Evolutionary conservation across 2,888 invertebrate genomes (phyloP), one percentile per base, ranked within the genome.

Genomic region (Ethmia dodecea): DNA sequence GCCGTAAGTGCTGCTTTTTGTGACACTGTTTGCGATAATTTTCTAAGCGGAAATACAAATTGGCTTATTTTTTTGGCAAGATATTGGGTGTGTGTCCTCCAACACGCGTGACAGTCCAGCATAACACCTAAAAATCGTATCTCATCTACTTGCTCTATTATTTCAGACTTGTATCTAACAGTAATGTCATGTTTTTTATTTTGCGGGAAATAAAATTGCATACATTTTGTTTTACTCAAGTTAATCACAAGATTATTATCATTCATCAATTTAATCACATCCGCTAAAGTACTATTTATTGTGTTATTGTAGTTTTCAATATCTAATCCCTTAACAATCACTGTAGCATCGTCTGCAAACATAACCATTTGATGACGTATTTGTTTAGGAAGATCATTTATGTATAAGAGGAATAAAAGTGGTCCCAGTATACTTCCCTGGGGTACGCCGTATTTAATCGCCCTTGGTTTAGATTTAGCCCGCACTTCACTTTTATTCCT

Each of bases 161-260:
- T n/a, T n/a, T n/a, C n/a, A n/a, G n/a, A n/a, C n/a, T n/a, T n/a
- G n/a, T n/a, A n/a, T n/a, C n/a, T n/a, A n/a, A n/a, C n/a, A n/a
- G n/a, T n/a, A n/a, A n/a, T n/a, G n/a, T n/a, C n/a, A n/a, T n/a
- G n/a, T n/a, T n/a, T n/a, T n/a, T n/a, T n/a, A n/a, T n/a, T n/a
- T n/a, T n/a, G n/a, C n/a, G n/a, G n/a, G n/a, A n/a, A n/a, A 26
- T 13, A 26, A 26, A 26, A 26, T 26, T 11, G 26, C 31, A n/a
- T n/a, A n/a, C n/a, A n/a, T n/a, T n/a, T n/a, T n/a, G n/a, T n/a
- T n/a, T n/a, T n/a, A n/a, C n/a, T n/a, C n/a, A n/a, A n/a, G n/a
- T n/a, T n/a, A n/a, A n/a, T n/a, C n/a, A n/a, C n/a, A n/a, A n/a
- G n/a, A n/a, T n/a, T n/a, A n/a, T n/a, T n/a, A n/a, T n/a, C n/a